These are phyloP conservation scores for Ramphastos sulfuratus DNA, from an alignment of 2,113 vertebrate species.

Conservation along the genomic window DNA sequence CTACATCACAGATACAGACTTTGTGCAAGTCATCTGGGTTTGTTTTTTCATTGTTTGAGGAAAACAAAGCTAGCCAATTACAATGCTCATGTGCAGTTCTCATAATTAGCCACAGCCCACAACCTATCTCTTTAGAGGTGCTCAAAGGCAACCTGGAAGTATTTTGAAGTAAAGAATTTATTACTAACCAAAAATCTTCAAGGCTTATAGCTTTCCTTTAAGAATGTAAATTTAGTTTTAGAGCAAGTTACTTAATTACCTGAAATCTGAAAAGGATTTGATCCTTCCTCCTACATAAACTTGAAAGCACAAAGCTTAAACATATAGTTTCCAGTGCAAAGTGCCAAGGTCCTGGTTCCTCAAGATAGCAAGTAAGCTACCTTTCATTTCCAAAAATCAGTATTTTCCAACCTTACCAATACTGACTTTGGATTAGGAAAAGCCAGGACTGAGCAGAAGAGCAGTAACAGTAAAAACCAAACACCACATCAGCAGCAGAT, in stretches of 20 bases:
- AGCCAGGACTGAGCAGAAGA: background rate
- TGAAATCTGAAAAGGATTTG: background rate
- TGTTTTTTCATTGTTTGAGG: background rate
- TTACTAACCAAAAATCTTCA: slow-evolving; percentile 29
- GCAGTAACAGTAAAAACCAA: background rate
- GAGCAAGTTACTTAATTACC: slow-evolving; percentile 14
- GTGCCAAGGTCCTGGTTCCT: background rate
- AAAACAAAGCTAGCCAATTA: background rate
- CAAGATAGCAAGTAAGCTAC: background rate
- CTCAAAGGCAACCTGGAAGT: background rate
- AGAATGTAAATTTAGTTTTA: slow-evolving; percentile 33
- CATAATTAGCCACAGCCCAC: background rate
- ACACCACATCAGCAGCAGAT: background rate
- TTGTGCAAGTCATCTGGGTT: background rate
- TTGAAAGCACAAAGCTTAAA: background rate
- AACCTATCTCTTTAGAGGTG: background rate
- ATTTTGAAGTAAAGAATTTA: background rate
- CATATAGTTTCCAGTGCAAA: background rate
- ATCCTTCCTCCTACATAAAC: background rate
- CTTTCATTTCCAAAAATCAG: background rate
- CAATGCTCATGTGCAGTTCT: background rate
- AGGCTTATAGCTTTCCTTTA: slow-evolving; percentile 40
- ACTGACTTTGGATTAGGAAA: background rate
- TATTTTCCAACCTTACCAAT: background rate
- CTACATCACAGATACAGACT: background rate